Evolutionary conservation across 2,888 invertebrate genomes (phyloP), one percentile per base, ranked within the genome.

Genomic region (Sabatieria punctata): DNA sequence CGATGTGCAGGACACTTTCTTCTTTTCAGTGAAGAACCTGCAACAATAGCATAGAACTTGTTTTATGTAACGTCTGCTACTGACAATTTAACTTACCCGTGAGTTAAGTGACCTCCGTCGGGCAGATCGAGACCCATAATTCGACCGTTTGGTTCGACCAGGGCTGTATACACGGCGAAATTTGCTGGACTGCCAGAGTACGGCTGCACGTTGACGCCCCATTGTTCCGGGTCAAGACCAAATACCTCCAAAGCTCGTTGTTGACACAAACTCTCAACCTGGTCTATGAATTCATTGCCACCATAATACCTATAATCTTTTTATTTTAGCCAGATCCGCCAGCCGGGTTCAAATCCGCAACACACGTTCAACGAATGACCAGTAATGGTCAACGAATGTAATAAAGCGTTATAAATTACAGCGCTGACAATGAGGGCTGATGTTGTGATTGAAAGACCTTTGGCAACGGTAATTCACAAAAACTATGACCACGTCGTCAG

Each of bases 171-270:
- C 6, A 88, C 88, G 2, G 91, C 91, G 68, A 95, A 82, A 71
- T 95, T 95, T 2, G 91, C 93, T 19, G 95, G 95, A 8, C 85
- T 85, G 58, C 84, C 84, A 47, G 91, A 93, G 63, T 89, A 86
- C 1, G 93, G 86, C 66, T 95, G 95, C 2, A 95, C 95, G 71
- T 95, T 95, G 18, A 86, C 85, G 43, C 93, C 93, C 95, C 95
- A 95, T 66, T 85, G 75, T 47, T 80, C 81, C 1, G 82, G 75
- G 57, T 79, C 76, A 22, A 93, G 71, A 54, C 75, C 76, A 66
- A 80, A 95, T 1, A 85, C 79, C 63, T 82, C 78, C 42, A 93
- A 71, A 1, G 85, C 79, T 50, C 95, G 75, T 59, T 82, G 77
- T 67, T 89, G 89, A 46, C 86, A 84, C 46, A 95, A 67, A 27